Evolutionary conservation across 53 echinoderm and acorn worm species (phyloP), one percentile per base, ranked within the genome.

Genomic region (Astropecten irregularis): DNA sequence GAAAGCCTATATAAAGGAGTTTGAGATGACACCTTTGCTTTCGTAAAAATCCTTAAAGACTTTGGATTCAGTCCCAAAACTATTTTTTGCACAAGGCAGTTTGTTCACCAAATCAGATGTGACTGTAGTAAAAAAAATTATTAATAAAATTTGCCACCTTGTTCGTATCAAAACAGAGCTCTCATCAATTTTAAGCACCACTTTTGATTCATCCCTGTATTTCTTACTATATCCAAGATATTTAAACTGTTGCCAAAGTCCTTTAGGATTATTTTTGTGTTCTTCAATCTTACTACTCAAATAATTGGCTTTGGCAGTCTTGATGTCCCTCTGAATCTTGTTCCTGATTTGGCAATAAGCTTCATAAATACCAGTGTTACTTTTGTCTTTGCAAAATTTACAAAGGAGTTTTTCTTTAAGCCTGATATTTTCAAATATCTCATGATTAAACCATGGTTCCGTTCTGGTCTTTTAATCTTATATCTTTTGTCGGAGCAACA

Each of bases 211-310:
- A 40, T 20, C 66, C 66, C 40, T 40, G 33, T 4, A 9, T 16
- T 66, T 66, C 4, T 66, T 66, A 16, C 66, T 66, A 33, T 66
- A 66, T 20, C 66, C 66, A 40, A 66, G 77, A 40, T 60, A 22
- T 77, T 77, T 77, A 54, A 74, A 74, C 76, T 54, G 76, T 35
- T 56, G 36, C 76, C 76, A 74, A 22, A 74, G 76, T 48, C 31
- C 22, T 74, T 74, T 50, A 16, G 72, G 16, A 4, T 77, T 60
- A 28, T 38, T 2, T 77, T 30, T 44, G 22, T 61, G 25, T 21
- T 42, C 60, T 52, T 77, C 61, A 28, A 77, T 77, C 47, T 77
- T 77, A 52, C 36, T 14, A 56, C 72, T 71, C 31, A 48, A 51
- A 72, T 51, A 49, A 49, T 7, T 46, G 9, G 72, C 72, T 49